These are phyloP conservation scores for Oreortyx pictus DNA, from an alignment of 2,797 vertebrate genomes.

Conservation along the genomic window DNA sequence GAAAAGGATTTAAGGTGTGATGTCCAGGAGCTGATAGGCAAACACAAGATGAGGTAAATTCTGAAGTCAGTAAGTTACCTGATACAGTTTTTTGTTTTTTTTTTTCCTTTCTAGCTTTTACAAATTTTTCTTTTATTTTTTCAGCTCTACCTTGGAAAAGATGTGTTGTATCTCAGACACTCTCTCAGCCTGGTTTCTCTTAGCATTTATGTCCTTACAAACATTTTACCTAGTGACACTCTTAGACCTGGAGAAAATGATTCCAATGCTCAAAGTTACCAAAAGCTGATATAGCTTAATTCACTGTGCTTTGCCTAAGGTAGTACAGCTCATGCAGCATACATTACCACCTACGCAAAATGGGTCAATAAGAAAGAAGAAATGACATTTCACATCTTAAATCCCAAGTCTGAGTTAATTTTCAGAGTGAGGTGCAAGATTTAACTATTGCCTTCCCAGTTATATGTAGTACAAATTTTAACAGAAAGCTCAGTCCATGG, in stretches of 20 bases:
- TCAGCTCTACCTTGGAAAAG: neutral
- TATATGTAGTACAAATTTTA: neutral
- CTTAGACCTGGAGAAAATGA: neutral
- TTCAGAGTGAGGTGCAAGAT: neutral
- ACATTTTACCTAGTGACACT: neutral
- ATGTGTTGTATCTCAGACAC: neutral
- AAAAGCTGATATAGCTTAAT: neutral
- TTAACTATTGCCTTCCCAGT: neutral
- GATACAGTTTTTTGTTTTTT: neutral
- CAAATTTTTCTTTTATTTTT: neutral
- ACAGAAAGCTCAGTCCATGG: accelerated
- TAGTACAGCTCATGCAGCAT: accelerated
- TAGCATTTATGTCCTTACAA: neutral
- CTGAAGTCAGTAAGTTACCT: neutral
- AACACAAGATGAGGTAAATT: neutral
- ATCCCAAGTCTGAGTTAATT: neutral
- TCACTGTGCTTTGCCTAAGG: neutral
- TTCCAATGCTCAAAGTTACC: neutral
- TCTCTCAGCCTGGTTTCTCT: neutral
- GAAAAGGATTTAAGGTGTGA: neutral
- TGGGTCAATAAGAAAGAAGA: neutral
- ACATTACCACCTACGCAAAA: neutral
- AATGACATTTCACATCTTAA: neutral
- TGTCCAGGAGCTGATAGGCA: too few species aligned
- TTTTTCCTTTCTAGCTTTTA: neutral